phyloP scores from a whole-genome alignment of 2,797 vertebrate species.

The Gymnopithys bicolor region DNA sequence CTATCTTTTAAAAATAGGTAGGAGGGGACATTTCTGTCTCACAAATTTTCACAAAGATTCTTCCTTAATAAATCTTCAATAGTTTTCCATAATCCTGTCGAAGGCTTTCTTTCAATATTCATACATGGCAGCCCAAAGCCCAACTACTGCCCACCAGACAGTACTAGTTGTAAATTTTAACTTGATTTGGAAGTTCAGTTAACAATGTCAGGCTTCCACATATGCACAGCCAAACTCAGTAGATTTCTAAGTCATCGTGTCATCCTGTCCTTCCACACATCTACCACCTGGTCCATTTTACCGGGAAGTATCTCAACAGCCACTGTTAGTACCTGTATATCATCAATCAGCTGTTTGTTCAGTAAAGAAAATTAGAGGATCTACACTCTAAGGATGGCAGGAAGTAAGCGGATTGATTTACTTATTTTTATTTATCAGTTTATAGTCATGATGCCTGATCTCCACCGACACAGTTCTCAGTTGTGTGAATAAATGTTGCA shows the following conservation, averaged over 20 bases:
- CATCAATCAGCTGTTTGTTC: not conserved
- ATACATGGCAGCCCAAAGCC: not conserved
- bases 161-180: accelerated
- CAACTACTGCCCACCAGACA: not conserved
- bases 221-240: not conserved
- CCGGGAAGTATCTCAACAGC: not conserved
- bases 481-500: not conserved
- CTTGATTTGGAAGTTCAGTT: not conserved
- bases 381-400: not conserved
- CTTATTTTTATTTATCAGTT: not conserved
- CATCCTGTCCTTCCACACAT: not conserved
- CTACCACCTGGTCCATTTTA: not conserved
- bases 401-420: not conserved
- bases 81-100: not conserved
- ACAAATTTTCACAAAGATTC: not conserved
- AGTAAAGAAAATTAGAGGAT: not conserved
- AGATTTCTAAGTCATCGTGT: not conserved
- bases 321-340: not conserved
- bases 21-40: not conserved
- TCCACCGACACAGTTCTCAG: no score
- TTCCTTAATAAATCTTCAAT: not conserved
- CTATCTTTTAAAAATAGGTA: not conserved
- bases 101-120: not conserved
- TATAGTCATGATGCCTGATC: no score
- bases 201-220: not conserved